Percentiles rank a stretch among this genome's conserved stretches.
phyloP scores from a whole-genome alignment of 2,113 vertebrate genomes.

The Sprattus sprattus region DNA sequence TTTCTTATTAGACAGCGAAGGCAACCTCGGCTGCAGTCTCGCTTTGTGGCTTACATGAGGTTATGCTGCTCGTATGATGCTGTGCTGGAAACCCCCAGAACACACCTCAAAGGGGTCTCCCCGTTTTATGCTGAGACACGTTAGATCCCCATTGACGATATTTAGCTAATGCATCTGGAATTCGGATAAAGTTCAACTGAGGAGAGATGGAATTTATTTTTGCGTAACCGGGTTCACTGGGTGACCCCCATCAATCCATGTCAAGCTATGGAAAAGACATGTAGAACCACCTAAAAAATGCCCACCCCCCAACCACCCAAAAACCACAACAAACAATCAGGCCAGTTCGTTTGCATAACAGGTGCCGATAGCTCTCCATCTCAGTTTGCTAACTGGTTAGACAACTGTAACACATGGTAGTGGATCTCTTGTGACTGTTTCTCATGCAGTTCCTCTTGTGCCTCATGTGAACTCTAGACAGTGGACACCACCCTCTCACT shows the following conservation, averaged over 20 bases:
- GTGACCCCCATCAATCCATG: neutral
- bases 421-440: neutral
- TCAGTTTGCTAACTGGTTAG: constrained; percentile 4
- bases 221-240: neutral
- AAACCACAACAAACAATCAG: neutral
- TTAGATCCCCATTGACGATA: neutral
- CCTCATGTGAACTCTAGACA: neutral
- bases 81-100: constrained; percentile 1
- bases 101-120: neutral
- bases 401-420: neutral
- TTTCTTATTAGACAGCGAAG: too few species aligned
- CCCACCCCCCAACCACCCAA: too few species aligned
- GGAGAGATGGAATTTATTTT: neutral
- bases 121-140: neutral
- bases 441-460: neutral
- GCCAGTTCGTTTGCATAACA: neutral
- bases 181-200: neutral
- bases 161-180: neutral
- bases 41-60: neutral
- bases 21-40: neutral
- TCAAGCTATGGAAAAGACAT: neutral
- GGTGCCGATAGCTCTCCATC: neutral
- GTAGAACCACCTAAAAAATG: neutral
- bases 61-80: neutral
- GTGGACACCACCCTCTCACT: neutral